Evolutionary conservation across 2,113 vertebrate species (phyloP), one percentile per base, ranked within the genome.

Genomic region (Pseudorectes ferrugineus): DNA sequence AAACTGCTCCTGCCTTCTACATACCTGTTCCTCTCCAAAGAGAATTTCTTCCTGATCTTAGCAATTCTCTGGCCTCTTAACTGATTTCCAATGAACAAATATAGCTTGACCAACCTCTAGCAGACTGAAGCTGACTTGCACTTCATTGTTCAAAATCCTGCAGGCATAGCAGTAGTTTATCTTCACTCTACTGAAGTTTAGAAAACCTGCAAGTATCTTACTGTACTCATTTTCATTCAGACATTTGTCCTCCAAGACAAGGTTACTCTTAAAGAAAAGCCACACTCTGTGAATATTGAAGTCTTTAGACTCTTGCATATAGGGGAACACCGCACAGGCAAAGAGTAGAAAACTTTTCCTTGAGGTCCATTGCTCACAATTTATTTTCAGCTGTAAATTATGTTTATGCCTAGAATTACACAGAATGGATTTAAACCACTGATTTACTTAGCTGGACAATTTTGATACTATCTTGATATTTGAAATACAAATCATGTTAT

Each of bases 271-370:
- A 17, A 57, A 76, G 16, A 63, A 74, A 61, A 54, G 31, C 2
- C 12, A 73, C 4, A n/a, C 14, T 76, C 57, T 36, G 57, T 31
- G 52, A 85, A 85, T 14, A 59, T 1, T 36, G 3, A 81, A 79
- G 13, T 36, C 23, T 66, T 84, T 6, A 21, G 15, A 31, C 51
- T 86, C 25, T 25, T 33, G 15, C 13, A 88, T 5, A 6, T 5
- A 43, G 5, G 5, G n/a, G 3, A 23, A 80, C 1, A 3, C 4
- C 10, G 3, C 49, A 46, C 0, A 19, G 36, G 25, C 16, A 57
- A 87, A 45, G 6, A 65, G 28, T 1, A 77, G 43, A 38, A 68
- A 43, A 5, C 4, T 19, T 35, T 28, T 40, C 29, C 65, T 29
- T 29, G 3, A 73, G 18, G 28, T 46, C 26, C 24, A 74, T 1